A percentile compares a stretch with the other conserved stretches of the same genome.
Evolutionary conservation across 1,140 invertebrate species (phyloP).

Genomic region (Charaxes varanes): DNA sequence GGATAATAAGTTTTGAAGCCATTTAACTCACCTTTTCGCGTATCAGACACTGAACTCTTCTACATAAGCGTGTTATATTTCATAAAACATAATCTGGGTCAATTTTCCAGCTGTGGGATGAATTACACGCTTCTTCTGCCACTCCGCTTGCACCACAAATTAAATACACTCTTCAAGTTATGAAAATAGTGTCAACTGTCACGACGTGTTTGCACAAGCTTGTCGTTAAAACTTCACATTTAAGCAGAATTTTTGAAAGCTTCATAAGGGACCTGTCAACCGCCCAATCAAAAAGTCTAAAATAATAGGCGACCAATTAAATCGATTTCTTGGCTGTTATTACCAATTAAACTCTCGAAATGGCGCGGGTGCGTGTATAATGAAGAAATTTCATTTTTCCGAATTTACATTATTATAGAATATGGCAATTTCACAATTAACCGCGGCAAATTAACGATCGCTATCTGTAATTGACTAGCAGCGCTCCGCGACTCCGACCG

Average conservation of each 20-base stretch:
- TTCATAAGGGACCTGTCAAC: slow-evolving; percentile 21
- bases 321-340: slow-evolving; percentile 34
- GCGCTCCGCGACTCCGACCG: too few species aligned
- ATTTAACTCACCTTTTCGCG: too few species aligned
- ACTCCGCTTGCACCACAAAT: too few species aligned
- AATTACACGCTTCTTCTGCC: too few species aligned
- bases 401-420: slow-evolving; percentile 25
- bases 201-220: background rate
- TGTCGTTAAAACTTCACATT: slow-evolving; percentile 7
- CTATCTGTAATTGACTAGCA: slow-evolving; percentile 57
- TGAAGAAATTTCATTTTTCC: slow-evolving; percentile 27
- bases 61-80: too few species aligned
- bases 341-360: slow-evolving; percentile 32
- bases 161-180: background rate
- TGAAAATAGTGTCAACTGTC: too few species aligned
- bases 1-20: too few species aligned
- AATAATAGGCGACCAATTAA: slow-evolving; percentile 37
- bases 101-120: too few species aligned
- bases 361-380: slow-evolving; percentile 9
- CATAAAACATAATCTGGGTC: too few species aligned
- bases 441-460: slow-evolving; percentile 41
- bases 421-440: slow-evolving; percentile 39
- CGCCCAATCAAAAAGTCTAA: slow-evolving; percentile 28
- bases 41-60: too few species aligned
- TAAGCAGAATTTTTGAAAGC: slow-evolving; percentile 11